Evolutionary conservation across 30 jellyfish, hydroid and myxozoan genomes (phyloP), one percentile per base, ranked within the genome.

Genomic region (Chironex yamaguchii): DNA sequence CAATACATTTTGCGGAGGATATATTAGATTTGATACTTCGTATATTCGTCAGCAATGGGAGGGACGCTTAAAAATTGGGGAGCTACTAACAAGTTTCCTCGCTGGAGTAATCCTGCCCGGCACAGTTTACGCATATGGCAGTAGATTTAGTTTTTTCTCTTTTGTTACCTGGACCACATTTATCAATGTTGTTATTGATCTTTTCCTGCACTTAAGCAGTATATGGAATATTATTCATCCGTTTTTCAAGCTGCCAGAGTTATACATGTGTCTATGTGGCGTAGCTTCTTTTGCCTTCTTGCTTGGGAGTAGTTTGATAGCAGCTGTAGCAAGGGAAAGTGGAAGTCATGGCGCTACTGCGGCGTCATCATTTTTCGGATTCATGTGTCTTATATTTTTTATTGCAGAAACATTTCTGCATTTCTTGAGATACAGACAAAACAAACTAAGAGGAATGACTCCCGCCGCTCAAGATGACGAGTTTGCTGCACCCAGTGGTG

Each of bases 131-230:
- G 36, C 72, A 6, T 62, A 75, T 32, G 69, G 58, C 0, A 76
- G 90, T 4, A 67, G 64, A 13, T 86, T 86, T 71, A 76, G 86
- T 48, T 86, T 86, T 62, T 86, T 86, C 70, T 58, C 65, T 31
- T 86, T 86, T 34, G 96, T 86, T 2, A 76, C 65, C 17, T 86
- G 96, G 96, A 86, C 87, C 24, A 24, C 96, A 17, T 86, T 63
- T 53, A 75, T 86, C 34, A 86, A 86, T 52, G 76, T 70, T 30
- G 26, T 64, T 34, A 74, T 86, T 34, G 96, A 86, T 51, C 42
- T 86, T 67, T 23, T 86, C 22, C 72, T 86, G 36, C 96, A 86
- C 52, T 50, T 86, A 49, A 53, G 76, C 23, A 71, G 90, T 14
- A 42, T 86, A 13, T 86, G 96, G 96, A 79, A 50, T 31, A 88